These are phyloP conservation scores for Vicugna pacos DNA, from an alignment of 2,113 vertebrate species.

Conservation along the genomic window DNA sequence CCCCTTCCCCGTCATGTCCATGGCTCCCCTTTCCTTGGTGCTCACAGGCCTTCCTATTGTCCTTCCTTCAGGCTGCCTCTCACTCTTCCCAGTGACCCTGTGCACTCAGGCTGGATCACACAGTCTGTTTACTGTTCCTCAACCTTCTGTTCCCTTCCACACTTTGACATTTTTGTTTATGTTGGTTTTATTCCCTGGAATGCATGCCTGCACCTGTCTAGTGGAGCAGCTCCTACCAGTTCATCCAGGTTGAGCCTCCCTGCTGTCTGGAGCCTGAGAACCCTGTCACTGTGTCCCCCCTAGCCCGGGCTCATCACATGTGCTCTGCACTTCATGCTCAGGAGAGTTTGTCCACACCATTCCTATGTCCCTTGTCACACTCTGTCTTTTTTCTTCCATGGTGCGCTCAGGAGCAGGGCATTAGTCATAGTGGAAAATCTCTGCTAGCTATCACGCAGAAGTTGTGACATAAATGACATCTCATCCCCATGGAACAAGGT, in stretches of 20 bases:
- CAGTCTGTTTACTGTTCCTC: not conserved
- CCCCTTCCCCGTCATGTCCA: not conserved
- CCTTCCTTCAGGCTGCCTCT: not conserved
- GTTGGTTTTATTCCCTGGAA: not conserved
- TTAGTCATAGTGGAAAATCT: conserved; percentile 31
- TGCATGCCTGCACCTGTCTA: fast-evolving
- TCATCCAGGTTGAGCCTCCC: not conserved
- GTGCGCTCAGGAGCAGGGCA: not conserved
- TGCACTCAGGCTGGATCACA: not conserved
- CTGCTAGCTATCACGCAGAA: not conserved
- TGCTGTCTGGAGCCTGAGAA: not conserved
- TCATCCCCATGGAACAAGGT: not conserved
- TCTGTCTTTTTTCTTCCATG: not conserved
- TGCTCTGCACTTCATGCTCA: not conserved
- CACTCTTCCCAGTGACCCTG: not conserved
- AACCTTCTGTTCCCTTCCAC: not conserved
- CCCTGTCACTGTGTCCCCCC: not conserved
- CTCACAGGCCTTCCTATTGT: not conserved
- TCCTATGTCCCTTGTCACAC: not conserved
- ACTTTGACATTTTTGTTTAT: not conserved
- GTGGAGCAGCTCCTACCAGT: not conserved
- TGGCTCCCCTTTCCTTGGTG: not conserved
- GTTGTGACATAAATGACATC: not conserved
- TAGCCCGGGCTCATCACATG: not conserved
- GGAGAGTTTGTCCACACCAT: not conserved